Evolutionary conservation across 2,888 invertebrate species (phyloP).

Genomic region (Pandemis corylana): DNA sequence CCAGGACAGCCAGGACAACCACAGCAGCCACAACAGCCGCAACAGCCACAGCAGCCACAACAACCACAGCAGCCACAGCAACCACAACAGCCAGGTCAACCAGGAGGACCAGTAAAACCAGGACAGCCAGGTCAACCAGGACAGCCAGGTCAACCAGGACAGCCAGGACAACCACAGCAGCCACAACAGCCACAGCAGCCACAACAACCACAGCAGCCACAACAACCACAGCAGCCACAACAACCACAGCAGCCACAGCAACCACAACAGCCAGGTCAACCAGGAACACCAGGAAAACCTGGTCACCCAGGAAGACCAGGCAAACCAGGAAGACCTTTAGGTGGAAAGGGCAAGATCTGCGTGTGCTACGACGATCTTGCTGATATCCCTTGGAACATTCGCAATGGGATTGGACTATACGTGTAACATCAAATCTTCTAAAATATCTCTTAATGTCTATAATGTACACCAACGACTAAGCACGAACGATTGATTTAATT

Average conservation of each 20-base stretch:
- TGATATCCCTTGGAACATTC: conserved; percentile 26
- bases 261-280: not conserved
- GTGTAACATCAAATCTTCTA: not conserved
- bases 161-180: not conserved
- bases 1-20: not conserved
- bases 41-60: not conserved
- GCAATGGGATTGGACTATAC: not conserved
- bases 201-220: not conserved
- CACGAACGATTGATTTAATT: conserved; percentile 5
- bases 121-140: not conserved
- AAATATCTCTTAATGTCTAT: not conserved
- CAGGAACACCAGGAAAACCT: not conserved
- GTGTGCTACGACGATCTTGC: conserved; percentile 20
- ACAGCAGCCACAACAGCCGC: not conserved
- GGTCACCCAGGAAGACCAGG: not conserved
- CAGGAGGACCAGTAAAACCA: no score
- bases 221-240: not conserved
- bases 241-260: not conserved
- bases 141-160: conserved; percentile 10
- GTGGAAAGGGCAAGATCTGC: conserved; percentile 23
- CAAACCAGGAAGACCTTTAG: not conserved
- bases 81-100: conserved; percentile 1
- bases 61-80: not conserved
- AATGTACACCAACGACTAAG: not conserved
- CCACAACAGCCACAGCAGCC: not conserved